phyloP scores from a whole-genome alignment of 2,888 invertebrate species.

The Apodemia mormo region DNA sequence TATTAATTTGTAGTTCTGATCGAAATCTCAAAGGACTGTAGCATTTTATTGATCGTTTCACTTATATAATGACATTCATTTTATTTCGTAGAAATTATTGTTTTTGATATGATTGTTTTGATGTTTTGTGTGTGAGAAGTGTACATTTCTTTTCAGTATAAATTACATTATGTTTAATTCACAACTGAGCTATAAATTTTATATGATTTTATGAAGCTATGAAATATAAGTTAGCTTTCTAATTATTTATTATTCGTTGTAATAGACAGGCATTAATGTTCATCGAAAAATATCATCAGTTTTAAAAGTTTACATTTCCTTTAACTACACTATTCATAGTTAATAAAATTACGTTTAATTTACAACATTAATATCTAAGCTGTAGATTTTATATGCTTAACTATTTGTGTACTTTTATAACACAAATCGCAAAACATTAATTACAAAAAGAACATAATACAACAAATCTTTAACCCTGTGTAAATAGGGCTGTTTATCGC shows the following conservation, averaged over 20 bases:
- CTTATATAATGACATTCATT: neutral
- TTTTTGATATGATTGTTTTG: too few relatives aligned
- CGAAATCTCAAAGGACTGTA: neutral
- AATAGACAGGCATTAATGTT: too few relatives aligned
- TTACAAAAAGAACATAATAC: neutral
- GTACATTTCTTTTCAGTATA: too few relatives aligned
- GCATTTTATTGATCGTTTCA: neutral
- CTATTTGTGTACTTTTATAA: neutral
- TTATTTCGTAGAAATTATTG: neutral
- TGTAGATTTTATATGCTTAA: neutral
- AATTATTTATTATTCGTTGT: too few relatives aligned
- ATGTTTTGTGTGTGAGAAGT: too few relatives aligned
- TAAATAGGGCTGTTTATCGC: neutral
- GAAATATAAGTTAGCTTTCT: too few relatives aligned
- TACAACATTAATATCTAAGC: neutral
- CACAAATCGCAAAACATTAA: neutral
- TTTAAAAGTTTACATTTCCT: too few relatives aligned
- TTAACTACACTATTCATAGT: neutral
- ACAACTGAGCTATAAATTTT: too few relatives aligned
- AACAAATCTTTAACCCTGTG: neutral
- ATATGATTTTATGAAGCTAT: too few relatives aligned
- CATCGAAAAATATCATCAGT: too few relatives aligned
- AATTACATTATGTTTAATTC: too few relatives aligned
- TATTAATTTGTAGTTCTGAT: constrained; percentile 12
- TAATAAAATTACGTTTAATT: neutral